Conservation (phyloP, 2,113 vertebrate genomes). For the Alethe diademata region DNA sequence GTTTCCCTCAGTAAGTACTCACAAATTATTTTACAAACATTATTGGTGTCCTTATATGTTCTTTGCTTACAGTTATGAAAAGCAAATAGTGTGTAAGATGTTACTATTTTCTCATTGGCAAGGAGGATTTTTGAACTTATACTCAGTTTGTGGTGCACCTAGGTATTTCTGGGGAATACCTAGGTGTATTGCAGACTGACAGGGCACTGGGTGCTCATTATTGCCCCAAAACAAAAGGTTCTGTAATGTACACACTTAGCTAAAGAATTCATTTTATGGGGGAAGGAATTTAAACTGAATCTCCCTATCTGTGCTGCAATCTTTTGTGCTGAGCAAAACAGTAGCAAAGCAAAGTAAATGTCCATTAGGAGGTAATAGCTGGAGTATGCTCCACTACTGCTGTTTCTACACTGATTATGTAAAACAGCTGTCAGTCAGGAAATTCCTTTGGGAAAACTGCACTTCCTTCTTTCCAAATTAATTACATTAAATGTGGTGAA, state of each 20-base stretch:
- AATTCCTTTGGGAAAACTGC: constrained; percentile 19
- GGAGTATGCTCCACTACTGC: background rate
- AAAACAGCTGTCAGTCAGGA: constrained; percentile 27
- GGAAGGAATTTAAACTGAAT: background rate
- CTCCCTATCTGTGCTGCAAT: background rate
- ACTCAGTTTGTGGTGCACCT: background rate
- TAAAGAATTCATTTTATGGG: background rate
- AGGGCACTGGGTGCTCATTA: background rate
- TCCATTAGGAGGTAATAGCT: constrained; percentile 27
- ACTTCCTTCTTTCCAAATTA: constrained; percentile 40
- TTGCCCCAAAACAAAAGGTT: background rate
- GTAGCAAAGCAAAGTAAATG: background rate
- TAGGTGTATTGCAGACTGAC: background rate
- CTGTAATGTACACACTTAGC: background rate
- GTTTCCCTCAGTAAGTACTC: background rate
- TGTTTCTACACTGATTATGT: constrained; percentile 9
- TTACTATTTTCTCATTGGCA: background rate
- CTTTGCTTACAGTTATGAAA: background rate
- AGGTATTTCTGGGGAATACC: background rate
- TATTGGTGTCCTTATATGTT: background rate
- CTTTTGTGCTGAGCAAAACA: background rate
- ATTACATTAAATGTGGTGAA: constrained; percentile 6
- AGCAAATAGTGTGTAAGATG: background rate
- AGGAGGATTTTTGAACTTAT: background rate
- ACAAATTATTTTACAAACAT: background rate